A percentile compares a stretch with the other conserved stretches of the same genome.
These are phyloP conservation scores for Leptinotarsa peninsularis DNA, from an alignment of 2,888 invertebrate genomes.

Conservation along the genomic window DNA sequence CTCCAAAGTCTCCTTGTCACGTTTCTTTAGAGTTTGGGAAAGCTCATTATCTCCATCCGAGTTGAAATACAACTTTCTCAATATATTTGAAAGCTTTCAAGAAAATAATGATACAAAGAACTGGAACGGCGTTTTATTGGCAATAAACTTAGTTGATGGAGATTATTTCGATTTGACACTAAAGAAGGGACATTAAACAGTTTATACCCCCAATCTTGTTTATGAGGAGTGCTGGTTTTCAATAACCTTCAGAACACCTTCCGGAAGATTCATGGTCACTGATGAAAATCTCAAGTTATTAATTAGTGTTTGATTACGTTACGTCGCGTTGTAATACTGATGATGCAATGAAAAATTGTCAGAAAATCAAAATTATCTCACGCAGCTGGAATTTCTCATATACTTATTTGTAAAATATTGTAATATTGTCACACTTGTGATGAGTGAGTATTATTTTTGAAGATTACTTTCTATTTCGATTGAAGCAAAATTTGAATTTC, in stretches of 20 bases:
- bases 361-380: too few relatives aligned
- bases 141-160: not conserved
- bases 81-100: constrained; percentile 3
- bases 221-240: constrained; percentile 7
- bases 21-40: not conserved
- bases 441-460: too few relatives aligned
- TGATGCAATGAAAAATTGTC: too few relatives aligned
- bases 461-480: too few relatives aligned
- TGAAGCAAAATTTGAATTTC: too few relatives aligned
- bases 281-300: not conserved
- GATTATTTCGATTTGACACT: constrained; percentile 10
- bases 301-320: not conserved
- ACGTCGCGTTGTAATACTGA: too few relatives aligned
- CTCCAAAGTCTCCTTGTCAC: not conserved
- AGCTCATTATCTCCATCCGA: not conserved
- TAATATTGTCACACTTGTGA: too few relatives aligned
- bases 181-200: not conserved
- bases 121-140: not conserved
- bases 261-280: not conserved
- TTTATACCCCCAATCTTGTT: constrained; percentile 3
- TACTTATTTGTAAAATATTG: too few relatives aligned
- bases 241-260: not conserved
- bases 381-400: too few relatives aligned
- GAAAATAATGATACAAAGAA: constrained; percentile 8
- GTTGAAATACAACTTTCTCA: not conserved